phyloP scores from a whole-genome alignment of 1,140 invertebrate genomes.

The Cydia splendana region DNA sequence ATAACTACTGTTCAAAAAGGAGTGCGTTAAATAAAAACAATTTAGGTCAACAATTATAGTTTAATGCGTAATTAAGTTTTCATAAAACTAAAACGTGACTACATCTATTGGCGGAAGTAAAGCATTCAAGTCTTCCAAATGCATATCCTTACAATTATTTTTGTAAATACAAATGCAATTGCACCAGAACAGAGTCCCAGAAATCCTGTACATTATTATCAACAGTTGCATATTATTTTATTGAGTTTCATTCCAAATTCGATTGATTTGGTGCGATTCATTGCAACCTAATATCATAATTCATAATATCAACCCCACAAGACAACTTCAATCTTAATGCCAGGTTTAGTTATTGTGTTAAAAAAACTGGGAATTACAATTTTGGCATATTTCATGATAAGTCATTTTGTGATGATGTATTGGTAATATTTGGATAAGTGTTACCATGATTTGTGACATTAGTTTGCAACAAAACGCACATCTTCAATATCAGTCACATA shows the following conservation, averaged over 20 bases:
- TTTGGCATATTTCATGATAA: neutral
- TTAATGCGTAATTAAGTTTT: constrained; percentile 71
- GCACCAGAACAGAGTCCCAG: constrained; percentile 48
- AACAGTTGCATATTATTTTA: constrained; percentile 37
- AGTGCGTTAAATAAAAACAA: constrained; percentile 37
- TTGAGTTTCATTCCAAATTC: constrained; percentile 29
- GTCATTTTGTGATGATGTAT: neutral
- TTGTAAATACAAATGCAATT: constrained; percentile 67
- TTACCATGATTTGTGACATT: neutral
- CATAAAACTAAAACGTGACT: constrained; percentile 67
- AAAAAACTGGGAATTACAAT: constrained; percentile 4
- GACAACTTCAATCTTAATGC: neutral
- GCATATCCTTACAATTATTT: constrained; percentile 58
- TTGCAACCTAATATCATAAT: neutral
- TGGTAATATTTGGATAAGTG: neutral
- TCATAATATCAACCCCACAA: neutral
- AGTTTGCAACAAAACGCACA: neutral
- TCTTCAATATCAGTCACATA: neutral
- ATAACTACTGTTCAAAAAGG: neutral
- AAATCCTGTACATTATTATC: constrained; percentile 47
- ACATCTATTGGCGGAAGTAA: constrained; percentile 66
- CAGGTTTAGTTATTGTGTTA: constrained; percentile 7
- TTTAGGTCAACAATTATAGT: constrained; percentile 62
- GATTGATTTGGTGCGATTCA: neutral
- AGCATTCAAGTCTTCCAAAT: constrained; percentile 61